A percentile compares a stretch with the other conserved stretches of the same genome.
These are phyloP conservation scores for Eretmocerus hayati DNA, from an alignment of 2,888 invertebrate genomes.

Conservation along the genomic window DNA sequence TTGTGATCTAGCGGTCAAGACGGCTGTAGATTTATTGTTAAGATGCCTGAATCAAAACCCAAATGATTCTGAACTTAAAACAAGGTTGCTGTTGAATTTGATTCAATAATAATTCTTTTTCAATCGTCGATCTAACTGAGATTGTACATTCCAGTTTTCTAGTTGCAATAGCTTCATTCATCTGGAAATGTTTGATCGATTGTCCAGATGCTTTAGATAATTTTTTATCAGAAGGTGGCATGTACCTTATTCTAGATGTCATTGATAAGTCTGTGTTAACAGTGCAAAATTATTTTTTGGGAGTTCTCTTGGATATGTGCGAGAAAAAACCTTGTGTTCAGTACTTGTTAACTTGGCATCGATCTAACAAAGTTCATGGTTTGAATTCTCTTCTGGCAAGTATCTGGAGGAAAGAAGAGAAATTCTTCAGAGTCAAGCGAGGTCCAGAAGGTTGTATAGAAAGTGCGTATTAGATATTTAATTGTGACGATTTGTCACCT, in stretches of 20 bases:
- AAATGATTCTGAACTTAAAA: slow-evolving; percentile 38
- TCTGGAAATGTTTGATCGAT: slow-evolving; percentile 44
- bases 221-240: slow-evolving; percentile 43
- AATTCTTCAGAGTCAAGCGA: slow-evolving; percentile 35
- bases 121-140: too few relatives aligned
- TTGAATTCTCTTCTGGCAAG: slow-evolving; percentile 42
- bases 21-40: slow-evolving; percentile 27
- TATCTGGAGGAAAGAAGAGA: slow-evolving; percentile 47
- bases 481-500: too few relatives aligned
- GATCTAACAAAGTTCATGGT: slow-evolving; percentile 34
- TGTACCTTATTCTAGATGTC: slow-evolving; percentile 44
- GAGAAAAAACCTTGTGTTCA: slow-evolving; percentile 39
- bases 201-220: slow-evolving; percentile 29
- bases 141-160: slow-evolving; percentile 39
- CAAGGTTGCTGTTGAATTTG: slow-evolving; percentile 25
- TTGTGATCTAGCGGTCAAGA: slow-evolving; percentile 23
- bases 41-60: slow-evolving; percentile 26
- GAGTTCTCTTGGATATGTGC: slow-evolving; percentile 44
- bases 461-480: too few relatives aligned
- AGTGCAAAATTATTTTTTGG: slow-evolving; percentile 44
- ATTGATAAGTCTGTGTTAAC: slow-evolving; percentile 38
- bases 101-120: too few relatives aligned
- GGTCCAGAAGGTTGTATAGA: slow-evolving; percentile 38
- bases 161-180: slow-evolving; percentile 42
- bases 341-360: slow-evolving; percentile 48